Evolutionary conservation across 1,140 invertebrate genomes (phyloP).

Genomic region (Drosophila subobscura): DNA sequence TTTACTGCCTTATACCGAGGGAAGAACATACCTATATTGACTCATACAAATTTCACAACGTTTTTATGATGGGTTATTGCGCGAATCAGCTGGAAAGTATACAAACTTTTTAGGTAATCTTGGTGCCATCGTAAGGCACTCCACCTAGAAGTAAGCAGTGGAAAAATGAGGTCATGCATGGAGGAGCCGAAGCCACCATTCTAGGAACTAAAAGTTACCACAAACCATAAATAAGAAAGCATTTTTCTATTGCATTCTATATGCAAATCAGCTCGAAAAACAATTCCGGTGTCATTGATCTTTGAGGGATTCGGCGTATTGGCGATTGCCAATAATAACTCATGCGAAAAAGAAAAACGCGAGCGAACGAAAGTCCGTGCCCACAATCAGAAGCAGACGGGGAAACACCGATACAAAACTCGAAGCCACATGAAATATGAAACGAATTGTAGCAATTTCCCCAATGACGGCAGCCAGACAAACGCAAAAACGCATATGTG

Average conservation of each 20-base stretch:
- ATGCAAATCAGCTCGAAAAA: constrained; percentile 67
- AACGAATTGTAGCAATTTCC: constrained; percentile 79
- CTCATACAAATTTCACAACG: constrained; percentile 30
- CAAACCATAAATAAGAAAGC: constrained; percentile 53
- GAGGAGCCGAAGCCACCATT: too few species aligned
- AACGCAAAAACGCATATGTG: constrained; percentile 66
- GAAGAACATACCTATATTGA: not conserved
- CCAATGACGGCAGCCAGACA: constrained; percentile 39
- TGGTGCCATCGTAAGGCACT: not conserved
- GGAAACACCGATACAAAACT: constrained; percentile 27
- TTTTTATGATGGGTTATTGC: not conserved
- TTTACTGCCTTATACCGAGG: not conserved
- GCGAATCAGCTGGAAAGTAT: constrained; percentile 12
- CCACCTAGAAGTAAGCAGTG: constrained; percentile 16
- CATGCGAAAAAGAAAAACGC: constrained; percentile 45
- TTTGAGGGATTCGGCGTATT: constrained; percentile 16
- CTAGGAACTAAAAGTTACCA: not conserved
- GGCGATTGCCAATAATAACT: constrained; percentile 68
- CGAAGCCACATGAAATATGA: constrained; percentile 73
- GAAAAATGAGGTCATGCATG: too few species aligned
- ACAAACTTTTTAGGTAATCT: not conserved
- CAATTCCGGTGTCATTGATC: constrained; percentile 37
- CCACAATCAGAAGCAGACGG: constrained; percentile 25
- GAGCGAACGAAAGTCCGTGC: constrained; percentile 9
- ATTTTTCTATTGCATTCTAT: constrained; percentile 66